Base-by-base conservation (phyloP, 1,140 invertebrate species). In the Cecropterus lyciades region DNA sequence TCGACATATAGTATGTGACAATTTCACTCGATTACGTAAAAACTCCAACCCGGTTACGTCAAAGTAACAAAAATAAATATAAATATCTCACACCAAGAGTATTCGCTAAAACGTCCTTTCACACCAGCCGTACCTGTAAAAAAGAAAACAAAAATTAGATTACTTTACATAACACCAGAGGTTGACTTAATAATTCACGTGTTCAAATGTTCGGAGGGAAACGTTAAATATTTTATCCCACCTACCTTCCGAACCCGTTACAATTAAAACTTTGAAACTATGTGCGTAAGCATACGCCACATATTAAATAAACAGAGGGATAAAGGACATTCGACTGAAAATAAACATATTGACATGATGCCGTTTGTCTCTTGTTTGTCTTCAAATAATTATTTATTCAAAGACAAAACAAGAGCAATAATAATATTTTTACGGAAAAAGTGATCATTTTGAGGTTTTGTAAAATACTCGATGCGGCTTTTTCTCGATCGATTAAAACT, bases 211-310 rank as follows among this genome's bases (percentile, higher is more conserved):
- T 42, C 43, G 57, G 52, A 30, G 53, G 43, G 42, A 20, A 46
- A 14, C 48, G 59, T 17, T 67, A 55, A 62, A 67, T 67, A 67
- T 62, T 67, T 67, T 48, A 67, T 40, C 57, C 42, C 20, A 67
- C 16, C 40, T 62, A 67, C 57, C 49, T 62, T 42, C 45, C 51
- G 43, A 62, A 62, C 37, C 24, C 43, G 52, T 43, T 60, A 45
- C 60, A 62, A 67, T 67, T 67, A 67, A 67, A 67, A 67, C 40
- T 56, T 56, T 56, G 33, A 56, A 56, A 43, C 27, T 30, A 30
- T 30, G n/a, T n/a, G 27, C 27, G 27, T 30, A 30, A 20, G 27
- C 27, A 7, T 30, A 37, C 20, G 6, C 20, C n/a, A 51, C 48
- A 51, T 20, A 51, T 51, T 51, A 51, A 27, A 49, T 27, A 49